phyloP scores from a whole-genome alignment of 2,888 invertebrate genomes.

The Branchellion lobata region DNA sequence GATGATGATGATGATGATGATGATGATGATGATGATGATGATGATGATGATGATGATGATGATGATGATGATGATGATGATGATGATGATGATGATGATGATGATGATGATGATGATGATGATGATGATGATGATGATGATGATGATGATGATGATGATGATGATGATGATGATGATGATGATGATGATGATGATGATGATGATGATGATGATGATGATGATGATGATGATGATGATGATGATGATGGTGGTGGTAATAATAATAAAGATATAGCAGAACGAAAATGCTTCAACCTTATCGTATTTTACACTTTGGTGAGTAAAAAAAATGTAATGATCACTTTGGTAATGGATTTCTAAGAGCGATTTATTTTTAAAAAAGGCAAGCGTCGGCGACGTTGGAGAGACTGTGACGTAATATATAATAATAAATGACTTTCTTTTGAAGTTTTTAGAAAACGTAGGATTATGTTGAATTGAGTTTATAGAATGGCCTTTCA shows the following conservation, averaged over 20 bases:
- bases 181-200: conserved; percentile 42
- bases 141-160: conserved; percentile 37
- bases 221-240: conserved; percentile 40
- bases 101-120: conserved; percentile 33
- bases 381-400: no score
- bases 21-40: conserved; percentile 32
- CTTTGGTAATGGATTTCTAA: no score
- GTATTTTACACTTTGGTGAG: conserved; percentile 28
- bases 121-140: conserved; percentile 9
- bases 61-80: conserved; percentile 8
- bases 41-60: conserved; percentile 22
- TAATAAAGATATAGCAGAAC: no score
- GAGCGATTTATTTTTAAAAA: no score
- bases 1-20: conserved; percentile 38
- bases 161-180: conserved; percentile 4
- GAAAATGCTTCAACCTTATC: not conserved
- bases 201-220: conserved; percentile 40
- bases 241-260: conserved; percentile 14
- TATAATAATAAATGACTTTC: no score
- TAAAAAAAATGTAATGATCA: not conserved
- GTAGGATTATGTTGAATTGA: no score
- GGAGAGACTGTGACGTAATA: no score
- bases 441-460: no score
- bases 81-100: conserved; percentile 17
- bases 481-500: no score